Evolutionary conservation across 2,888 invertebrate species (phyloP), one percentile per base, ranked within the genome.

Genomic region (Pheosia gnoma): DNA sequence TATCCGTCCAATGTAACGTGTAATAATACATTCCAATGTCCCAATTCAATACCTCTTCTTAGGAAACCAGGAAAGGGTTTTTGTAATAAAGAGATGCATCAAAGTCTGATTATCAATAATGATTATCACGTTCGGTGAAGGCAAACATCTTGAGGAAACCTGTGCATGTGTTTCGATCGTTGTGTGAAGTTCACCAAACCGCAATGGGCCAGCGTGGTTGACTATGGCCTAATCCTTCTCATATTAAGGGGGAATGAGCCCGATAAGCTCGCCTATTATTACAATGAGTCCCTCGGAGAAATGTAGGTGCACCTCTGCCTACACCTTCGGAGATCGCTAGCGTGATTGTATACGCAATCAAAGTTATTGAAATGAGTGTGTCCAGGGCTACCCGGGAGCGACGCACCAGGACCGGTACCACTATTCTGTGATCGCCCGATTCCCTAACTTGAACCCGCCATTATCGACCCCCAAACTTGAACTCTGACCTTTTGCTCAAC

Each of bases 391-490:
- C 65, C 47, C 57, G 65, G 62, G 53, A 67, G 69, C 66, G 68
- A 61, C 66, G 63, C 62, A 49, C 65, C 64, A 63, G 60, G 64
- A 65, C 67, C 62, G 70, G 2, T 25, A 25, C 64, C 67, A 72
- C 74, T 75, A 79, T 77, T 72, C 75, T 76, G 71, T 72, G 75
- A 82, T 74, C 77, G 71, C 71, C 77, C 70, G 66, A 66, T 74
- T 82, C 62, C 55, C 57, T 79, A 77, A 79, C 74, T 80, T 82
- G 75, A 84, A 81, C 86, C 78, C 77, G 66, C 73, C 25, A 72
- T 77, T 87, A 89, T 89, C 89, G 87, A 87, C 84, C 87, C 70
- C 77, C 67, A 77, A 83, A 80, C 79, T 80, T 86, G 85, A 90
- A 83, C 91, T 87, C 63, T 87, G 88, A 90, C 91, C 89, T 91